Percentiles rank a stretch among this genome's conserved stretches.
Conservation (phyloP, 2,888 invertebrate species). For the Merodon equestris region DNA sequence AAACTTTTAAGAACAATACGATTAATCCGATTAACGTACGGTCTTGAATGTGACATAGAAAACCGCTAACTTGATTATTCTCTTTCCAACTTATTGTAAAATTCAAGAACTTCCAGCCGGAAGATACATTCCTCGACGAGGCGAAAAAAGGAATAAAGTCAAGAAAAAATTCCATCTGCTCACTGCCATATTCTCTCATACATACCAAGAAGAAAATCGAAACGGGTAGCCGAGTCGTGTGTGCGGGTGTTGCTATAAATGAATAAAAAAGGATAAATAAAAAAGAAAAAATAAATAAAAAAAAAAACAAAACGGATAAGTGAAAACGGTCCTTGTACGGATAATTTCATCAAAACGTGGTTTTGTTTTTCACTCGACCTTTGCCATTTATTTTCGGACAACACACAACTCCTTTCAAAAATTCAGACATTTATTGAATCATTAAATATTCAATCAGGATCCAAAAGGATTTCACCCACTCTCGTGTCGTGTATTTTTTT, state of each 20-base stretch:
- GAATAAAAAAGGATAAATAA: too few species aligned
- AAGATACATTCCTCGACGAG: conserved; percentile 15
- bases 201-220: conserved; percentile 60
- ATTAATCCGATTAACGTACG: conserved; percentile 1
- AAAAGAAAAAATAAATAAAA: conserved; percentile 36
- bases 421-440: too few species aligned
- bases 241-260: conserved; percentile 53
- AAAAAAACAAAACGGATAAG: conserved; percentile 11
- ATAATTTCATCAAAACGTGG: too few species aligned
- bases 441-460: too few species aligned
- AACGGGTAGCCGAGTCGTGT: conserved; percentile 51
- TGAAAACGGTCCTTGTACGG: too few species aligned
- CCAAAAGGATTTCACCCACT: too few species aligned
- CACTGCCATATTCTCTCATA: conserved; percentile 56
- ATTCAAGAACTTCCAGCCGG: conserved; percentile 40
- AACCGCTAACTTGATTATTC: conserved; percentile 22
- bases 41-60: conserved; percentile 1
- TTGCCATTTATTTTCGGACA: too few species aligned
- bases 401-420: too few species aligned
- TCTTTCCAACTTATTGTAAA: conserved; percentile 21
- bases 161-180: conserved; percentile 57
- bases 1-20: not conserved
- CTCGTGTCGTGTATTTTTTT: too few species aligned
- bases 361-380: too few species aligned
- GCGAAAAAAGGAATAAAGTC: conserved; percentile 20